These are phyloP conservation scores for Melanotaenia pygmaea DNA, from an alignment of 2,797 vertebrate genomes.

Conservation along the genomic window DNA sequence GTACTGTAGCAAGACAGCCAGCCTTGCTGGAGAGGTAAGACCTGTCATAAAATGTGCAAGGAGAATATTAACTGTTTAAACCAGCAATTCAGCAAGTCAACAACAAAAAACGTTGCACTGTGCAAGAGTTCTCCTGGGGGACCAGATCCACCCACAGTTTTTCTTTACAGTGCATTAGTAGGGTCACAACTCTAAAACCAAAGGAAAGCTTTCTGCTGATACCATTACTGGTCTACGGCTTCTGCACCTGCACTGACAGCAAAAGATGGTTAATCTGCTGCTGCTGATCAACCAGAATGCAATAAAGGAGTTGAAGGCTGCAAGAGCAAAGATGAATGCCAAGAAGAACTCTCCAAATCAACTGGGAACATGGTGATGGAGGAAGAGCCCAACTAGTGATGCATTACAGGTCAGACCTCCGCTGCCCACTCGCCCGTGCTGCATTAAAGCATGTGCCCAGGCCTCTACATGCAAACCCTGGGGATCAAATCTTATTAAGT, in stretches of 20 bases:
- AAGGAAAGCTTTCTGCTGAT: slow-evolving; percentile 66
- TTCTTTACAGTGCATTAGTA: slow-evolving; percentile 16
- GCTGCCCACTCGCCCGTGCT: slow-evolving; percentile 23
- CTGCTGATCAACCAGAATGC: slow-evolving; percentile 42
- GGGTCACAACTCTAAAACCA: slow-evolving; percentile 39
- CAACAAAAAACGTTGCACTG: slow-evolving; percentile 9
- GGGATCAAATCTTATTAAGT: slow-evolving; percentile 5
- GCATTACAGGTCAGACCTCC: slow-evolving; percentile 28
- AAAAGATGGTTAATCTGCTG: slow-evolving; percentile 52
- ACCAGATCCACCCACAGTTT: slow-evolving; percentile 19
- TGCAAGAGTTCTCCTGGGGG: slow-evolving; percentile 29
- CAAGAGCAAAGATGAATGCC: slow-evolving; percentile 16
- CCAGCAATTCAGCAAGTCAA: slow-evolving; percentile 2
- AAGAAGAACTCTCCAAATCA: slow-evolving; percentile 35
- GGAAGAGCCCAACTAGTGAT: slow-evolving; percentile 17
- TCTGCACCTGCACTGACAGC: slow-evolving; percentile 49
- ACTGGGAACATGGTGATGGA: slow-evolving; percentile 19
- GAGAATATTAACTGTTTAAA: neutral
- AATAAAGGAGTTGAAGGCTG: slow-evolving; percentile 11
- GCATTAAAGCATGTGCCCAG: slow-evolving; percentile 30
- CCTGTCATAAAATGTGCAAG: slow-evolving; percentile 6
- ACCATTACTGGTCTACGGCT: slow-evolving; percentile 51
- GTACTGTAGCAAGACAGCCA: slow-evolving; percentile 29
- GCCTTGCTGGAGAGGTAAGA: slow-evolving; percentile 9
- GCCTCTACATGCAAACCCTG: slow-evolving; percentile 26